Percentiles rank a stretch among this genome's conserved stretches.
phyloP scores from a whole-genome alignment of 2,888 invertebrate genomes.

The Thymelicus lineola region DNA sequence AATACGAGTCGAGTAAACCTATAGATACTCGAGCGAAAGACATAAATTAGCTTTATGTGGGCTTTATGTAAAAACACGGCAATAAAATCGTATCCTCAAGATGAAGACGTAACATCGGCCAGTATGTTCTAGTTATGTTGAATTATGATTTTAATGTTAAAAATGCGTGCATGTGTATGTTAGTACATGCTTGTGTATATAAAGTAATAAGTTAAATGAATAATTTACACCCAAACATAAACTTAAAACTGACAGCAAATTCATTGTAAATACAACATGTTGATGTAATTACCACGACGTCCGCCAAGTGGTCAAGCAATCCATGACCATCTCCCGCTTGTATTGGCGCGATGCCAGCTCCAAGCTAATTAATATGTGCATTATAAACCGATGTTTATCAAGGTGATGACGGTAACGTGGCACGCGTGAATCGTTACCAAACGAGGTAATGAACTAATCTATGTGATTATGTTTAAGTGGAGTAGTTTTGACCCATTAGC shows the following conservation, averaged over 20 bases:
- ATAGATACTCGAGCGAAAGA: constrained; percentile 34
- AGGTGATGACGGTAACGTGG: background rate
- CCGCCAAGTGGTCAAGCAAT: background rate
- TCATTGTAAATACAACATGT: background rate
- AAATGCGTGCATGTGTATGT: too few species aligned
- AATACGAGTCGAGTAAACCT: constrained; percentile 10
- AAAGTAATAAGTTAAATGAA: background rate
- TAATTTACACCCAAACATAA: background rate
- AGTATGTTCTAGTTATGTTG: background rate
- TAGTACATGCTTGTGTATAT: too few species aligned
- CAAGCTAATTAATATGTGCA: background rate
- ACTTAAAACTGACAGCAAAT: too few species aligned
- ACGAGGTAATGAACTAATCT: too few species aligned
- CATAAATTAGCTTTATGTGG: constrained; percentile 73
- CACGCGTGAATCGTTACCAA: too few species aligned
- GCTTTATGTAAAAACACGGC: constrained; percentile 71
- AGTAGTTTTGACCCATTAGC: too few species aligned
- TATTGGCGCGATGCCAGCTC: background rate
- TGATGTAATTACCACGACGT: background rate
- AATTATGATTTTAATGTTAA: constrained; percentile 1
- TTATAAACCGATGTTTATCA: background rate
- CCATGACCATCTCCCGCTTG: background rate
- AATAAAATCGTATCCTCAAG: constrained; percentile 63
- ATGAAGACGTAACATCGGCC: constrained; percentile 53
- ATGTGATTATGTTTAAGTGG: too few species aligned